Evolutionary conservation across 2,113 vertebrate genomes (phyloP), one percentile per base, ranked within the genome.

Genomic region (Rhegmatorhina hoffmannsi): DNA sequence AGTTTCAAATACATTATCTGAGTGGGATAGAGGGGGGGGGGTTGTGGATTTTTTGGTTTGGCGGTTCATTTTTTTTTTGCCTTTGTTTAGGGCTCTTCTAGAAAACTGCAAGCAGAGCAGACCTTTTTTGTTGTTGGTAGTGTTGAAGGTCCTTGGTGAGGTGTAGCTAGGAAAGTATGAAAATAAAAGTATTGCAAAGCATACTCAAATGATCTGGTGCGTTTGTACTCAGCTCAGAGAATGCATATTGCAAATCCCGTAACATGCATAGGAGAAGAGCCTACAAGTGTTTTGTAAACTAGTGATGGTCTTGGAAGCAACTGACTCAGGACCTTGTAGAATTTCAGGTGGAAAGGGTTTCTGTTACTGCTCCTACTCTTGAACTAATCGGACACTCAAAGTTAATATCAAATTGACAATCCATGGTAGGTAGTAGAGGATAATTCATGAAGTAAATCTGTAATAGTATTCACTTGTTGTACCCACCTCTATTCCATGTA

Each of bases 1-100:
- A 99, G 99, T 91, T 99, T 99, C 98, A 99, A 99, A 70, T 99
- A 99, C 82, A 99, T 99, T 58, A 99, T 99, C 92, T 99, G 97
- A 97, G 49, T 12, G 68, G 26, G 72, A 26, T 44, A 13, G 38
- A 26, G 1, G 3, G 29, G 1, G 3, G 29, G 16, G 52, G 19
- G 25, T 7, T 56, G 13, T 13, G 49, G 49, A 12, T 21, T 31
- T 29, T 21, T 31, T 29, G 17, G 16, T 8, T 8, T 56, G 52
- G 7, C 40, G 15, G 14, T 31, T 25, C 20, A 16, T 10, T 31
- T 26, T 3, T 3, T 3, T 6, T 66, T 52, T 63, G 9, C 1
- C 3, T 56, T 49, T 26, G 56, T 73, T 87, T 11, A 34, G 31
- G 19, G 50, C 7, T 67, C 26, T 38, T 52, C 40, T 19, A 44